phyloP scores from a whole-genome alignment of 2,888 invertebrate genomes.

The Cheilosia vernalis region DNA sequence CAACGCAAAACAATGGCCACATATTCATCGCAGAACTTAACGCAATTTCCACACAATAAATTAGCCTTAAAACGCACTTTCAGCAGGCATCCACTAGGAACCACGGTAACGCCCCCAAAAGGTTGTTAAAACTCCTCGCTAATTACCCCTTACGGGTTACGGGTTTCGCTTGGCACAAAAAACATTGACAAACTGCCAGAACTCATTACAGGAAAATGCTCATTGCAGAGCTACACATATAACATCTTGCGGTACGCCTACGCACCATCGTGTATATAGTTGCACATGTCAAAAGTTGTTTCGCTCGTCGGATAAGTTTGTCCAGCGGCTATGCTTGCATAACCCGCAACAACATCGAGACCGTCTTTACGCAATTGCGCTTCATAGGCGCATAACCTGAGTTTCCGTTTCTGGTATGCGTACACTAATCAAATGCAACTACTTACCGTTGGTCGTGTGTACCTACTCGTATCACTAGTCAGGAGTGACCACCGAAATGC shows the following conservation, averaged over 20 bases:
- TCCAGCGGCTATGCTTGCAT: slow-evolving; percentile 61
- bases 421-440: slow-evolving; percentile 24
- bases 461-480: not conserved
- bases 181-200: slow-evolving; percentile 72
- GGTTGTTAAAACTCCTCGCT: slow-evolving; percentile 45
- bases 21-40: not conserved
- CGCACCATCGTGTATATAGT: slow-evolving; percentile 40
- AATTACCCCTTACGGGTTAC: slow-evolving; percentile 59
- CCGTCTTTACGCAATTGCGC: slow-evolving; percentile 57
- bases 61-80: slow-evolving; percentile 65
- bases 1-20: too few relatives aligned
- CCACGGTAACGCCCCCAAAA: slow-evolving; percentile 62
- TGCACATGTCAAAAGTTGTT: slow-evolving; percentile 53
- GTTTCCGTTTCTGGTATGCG: slow-evolving; percentile 27
- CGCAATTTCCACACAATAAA: slow-evolving; percentile 59
- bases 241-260: slow-evolving; percentile 62
- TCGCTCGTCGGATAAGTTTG: slow-evolving; percentile 60
- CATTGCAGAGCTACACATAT: slow-evolving; percentile 24
- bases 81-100: slow-evolving; percentile 57
- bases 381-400: slow-evolving; percentile 44
- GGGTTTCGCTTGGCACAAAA: slow-evolving; percentile 12
- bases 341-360: slow-evolving; percentile 32
- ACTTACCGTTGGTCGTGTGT: slow-evolving; percentile 9
- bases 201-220: slow-evolving; percentile 52
- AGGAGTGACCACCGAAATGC: slow-evolving; percentile 18